Evolutionary conservation across 1,140 invertebrate species (phyloP).

Genomic region (Battus philenor): DNA sequence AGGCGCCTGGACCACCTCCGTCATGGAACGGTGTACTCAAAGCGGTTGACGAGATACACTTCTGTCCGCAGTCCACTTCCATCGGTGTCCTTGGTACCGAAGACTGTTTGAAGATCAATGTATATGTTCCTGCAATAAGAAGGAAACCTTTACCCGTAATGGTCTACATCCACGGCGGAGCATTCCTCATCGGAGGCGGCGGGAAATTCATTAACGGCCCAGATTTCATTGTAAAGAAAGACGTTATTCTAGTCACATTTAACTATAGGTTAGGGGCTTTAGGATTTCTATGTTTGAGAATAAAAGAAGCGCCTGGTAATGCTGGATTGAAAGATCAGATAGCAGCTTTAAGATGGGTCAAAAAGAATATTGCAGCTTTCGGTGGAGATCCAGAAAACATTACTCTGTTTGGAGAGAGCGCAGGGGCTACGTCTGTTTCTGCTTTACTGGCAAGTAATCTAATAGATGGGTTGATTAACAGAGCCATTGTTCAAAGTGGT

Average conservation of each 20-base stretch:
- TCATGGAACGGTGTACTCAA: slow-evolving; percentile 50
- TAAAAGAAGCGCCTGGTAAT: slow-evolving; percentile 77
- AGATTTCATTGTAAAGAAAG: slow-evolving; percentile 80
- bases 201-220: slow-evolving; percentile 75
- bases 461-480: slow-evolving; percentile 55
- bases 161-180: slow-evolving; percentile 81
- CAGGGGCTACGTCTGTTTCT: slow-evolving; percentile 59
- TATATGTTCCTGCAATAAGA: slow-evolving; percentile 49
- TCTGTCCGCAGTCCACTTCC: slow-evolving; percentile 40
- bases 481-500: slow-evolving; percentile 80
- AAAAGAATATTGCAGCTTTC: slow-evolving; percentile 76
- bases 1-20: slow-evolving; percentile 59
- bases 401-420: slow-evolving; percentile 67
- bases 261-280: slow-evolving; percentile 81
- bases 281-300: slow-evolving; percentile 80
- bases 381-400: slow-evolving; percentile 69
- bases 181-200: slow-evolving; percentile 77
- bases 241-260: slow-evolving; percentile 81
- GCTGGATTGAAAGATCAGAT: slow-evolving; percentile 78
- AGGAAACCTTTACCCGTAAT: slow-evolving; percentile 75
- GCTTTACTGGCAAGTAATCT: slow-evolving; percentile 52
- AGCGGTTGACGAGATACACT: slow-evolving; percentile 42
- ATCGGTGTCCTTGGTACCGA: slow-evolving; percentile 40
- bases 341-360: slow-evolving; percentile 77
- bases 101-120: slow-evolving; percentile 61